Base-by-base conservation (phyloP, 2,797 vertebrate species). In the Malacoctenus gilli region DNA sequence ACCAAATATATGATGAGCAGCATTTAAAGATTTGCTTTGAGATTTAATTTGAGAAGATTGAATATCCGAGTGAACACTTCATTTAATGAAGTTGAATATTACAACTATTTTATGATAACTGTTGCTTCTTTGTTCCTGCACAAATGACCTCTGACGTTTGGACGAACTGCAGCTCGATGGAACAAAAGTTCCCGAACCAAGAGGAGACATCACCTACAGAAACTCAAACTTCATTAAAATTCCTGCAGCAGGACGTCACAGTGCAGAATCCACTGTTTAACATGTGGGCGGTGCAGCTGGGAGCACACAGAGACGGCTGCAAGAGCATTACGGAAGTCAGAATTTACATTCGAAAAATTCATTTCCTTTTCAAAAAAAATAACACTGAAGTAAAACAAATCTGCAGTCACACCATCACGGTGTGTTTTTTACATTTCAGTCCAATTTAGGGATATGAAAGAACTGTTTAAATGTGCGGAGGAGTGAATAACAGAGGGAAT, bases 221-320 rank as follows among this genome's bases (percentile, higher is more conserved):
- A 75, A 72, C 32, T 57, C 47, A 72, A 52, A 58, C 5, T 11
- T 30, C n/a, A 53, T 37, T 37, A 47, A 49, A 48, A 72, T 72
- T 70, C 61, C 61, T 64, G 9, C 2, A 49, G 28, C 47, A 67
- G 57, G 32, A 7, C 1, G 7, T 62, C 65, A 67, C 16, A 16
- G n/a, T 15, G 5, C 5, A 7, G n/a, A 11, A 31, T 8, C 9
- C 30, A 49, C 34, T 55, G 21, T 49, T 66, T 56, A 30, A 40
- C 37, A 23, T 34, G 4, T 7, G 20, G 12, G 1, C n/a, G 22
- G 28, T 31, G 23, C 34, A 28, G 53, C 30, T 18, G 25, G 8
- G 6, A 56, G 47, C 16, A 41, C 13, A 22, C 9, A n/a, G n/a
- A 0, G 22, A 5, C 9, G 20, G 13, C 1, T 59, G 0, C 18